A percentile compares a stretch with the other conserved stretches of the same genome.
phyloP scores from a whole-genome alignment of 2,113 vertebrate species.

The Gnathonemus echidnorhynchus region DNA sequence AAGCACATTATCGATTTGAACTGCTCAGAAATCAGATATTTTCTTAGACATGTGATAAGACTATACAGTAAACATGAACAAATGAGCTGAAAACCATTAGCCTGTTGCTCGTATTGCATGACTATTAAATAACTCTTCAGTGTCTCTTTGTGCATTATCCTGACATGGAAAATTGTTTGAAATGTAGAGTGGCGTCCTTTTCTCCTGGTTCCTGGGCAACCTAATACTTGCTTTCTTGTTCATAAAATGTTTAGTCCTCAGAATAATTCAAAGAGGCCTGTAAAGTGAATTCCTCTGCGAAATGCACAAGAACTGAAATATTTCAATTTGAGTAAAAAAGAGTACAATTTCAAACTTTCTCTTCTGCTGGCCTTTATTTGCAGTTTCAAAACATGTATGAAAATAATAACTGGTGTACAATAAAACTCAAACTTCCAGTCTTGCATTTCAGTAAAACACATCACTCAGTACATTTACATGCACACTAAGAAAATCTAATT shows the following conservation, averaged over 20 bases:
- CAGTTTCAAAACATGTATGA: background rate
- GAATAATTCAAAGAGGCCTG: background rate
- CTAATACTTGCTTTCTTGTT: background rate
- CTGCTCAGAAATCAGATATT: background rate
- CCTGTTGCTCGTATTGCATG: background rate
- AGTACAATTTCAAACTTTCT: background rate
- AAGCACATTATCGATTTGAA: background rate
- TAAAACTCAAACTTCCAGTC: background rate
- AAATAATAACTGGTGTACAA: background rate
- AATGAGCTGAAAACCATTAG: background rate
- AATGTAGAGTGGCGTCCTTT: background rate
- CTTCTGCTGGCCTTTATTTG: background rate
- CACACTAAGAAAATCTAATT: no score
- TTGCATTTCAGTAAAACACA: background rate
- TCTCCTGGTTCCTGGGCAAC: background rate
- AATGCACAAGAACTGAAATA: background rate
- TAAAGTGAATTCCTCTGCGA: background rate
- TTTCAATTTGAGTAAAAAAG: background rate
- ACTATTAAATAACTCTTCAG: background rate
- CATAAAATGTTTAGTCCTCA: background rate
- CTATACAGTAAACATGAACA: background rate
- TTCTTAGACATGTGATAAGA: background rate
- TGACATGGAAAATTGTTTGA: background rate
- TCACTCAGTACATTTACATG: background rate
- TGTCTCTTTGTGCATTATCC: background rate